Base-by-base conservation (phyloP, 2,797 vertebrate genomes). In the Hoplostethus atlanticus region DNA sequence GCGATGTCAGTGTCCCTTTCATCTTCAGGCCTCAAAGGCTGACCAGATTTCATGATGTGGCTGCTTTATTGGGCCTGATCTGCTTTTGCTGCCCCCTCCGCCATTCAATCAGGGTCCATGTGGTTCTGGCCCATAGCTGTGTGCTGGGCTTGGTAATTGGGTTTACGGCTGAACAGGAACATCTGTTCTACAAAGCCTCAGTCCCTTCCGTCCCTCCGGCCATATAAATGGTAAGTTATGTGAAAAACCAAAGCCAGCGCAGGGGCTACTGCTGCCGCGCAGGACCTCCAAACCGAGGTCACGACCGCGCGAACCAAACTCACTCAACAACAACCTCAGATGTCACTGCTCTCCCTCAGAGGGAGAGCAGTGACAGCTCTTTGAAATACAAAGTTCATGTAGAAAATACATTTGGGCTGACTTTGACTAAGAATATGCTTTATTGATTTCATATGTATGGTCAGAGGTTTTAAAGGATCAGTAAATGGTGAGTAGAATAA, bases 121-220 rank as follows among this genome's bases (percentile, higher is more conserved):
- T 62, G 84, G 87, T 86, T 87, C 80, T 81, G 86, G 90, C 84
- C 84, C 68, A 48, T 81, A 74, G 86, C 86, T 69, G 70, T 11
- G 75, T 77, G 81, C 77, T 68, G 34, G 68, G 61, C 81, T 69
- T 88, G 76, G 68, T 93, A 93, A 93, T 93, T 93, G 87, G 83
- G 85, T 93, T 92, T 90, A 77, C 62, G 86, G 87, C 84, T 93
- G 91, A 93, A 82, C 80, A 64, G 79, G 84, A 94, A 92, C 93
- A 94, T 93, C 93, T 94, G 93, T 85, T 87, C 68, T 77, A 81
- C 90, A 92, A 93, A 94, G 86, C 83, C 74, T 71, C 68, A 31
- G 69, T 68, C 76, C 63, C 68, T 87, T 85, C 83, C 71, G 59
- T 57, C 83, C 80, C 80, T 86, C 52, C 1, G 77, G 84, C 81